Percentiles rank a stretch among this genome's conserved stretches.
Evolutionary conservation across 2,888 invertebrate genomes (phyloP).

Genomic region (Dexiosoma caninum): DNA sequence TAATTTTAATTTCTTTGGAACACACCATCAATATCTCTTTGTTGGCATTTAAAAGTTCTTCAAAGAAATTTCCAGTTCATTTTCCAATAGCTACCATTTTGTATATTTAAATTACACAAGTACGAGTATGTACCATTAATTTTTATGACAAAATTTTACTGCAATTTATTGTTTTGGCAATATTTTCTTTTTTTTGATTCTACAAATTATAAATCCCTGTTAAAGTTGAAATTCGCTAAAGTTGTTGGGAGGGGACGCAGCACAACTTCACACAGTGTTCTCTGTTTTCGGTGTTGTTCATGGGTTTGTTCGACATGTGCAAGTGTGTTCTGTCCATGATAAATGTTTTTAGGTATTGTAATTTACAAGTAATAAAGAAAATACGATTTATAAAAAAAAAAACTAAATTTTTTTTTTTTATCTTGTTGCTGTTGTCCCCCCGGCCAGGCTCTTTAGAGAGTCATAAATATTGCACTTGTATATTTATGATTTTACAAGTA

Average conservation of each 20-base stretch:
- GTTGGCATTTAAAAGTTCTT: too few species aligned
- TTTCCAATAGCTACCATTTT: too few species aligned
- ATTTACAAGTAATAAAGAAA: conserved; percentile 53
- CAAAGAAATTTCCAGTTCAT: too few species aligned
- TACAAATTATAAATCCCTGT: background rate
- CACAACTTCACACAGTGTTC: background rate
- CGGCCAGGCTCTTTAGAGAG: conserved; percentile 54
- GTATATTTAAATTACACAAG: too few species aligned
- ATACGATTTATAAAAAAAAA: too few species aligned
- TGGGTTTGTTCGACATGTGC: background rate
- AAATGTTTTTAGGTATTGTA: conserved; percentile 53
- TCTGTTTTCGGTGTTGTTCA: background rate
- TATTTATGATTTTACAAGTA: conserved; percentile 55
- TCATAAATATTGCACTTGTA: conserved; percentile 60
- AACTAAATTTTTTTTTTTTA: background rate
- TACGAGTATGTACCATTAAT: background rate
- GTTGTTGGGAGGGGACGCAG: background rate
- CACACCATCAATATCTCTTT: too few species aligned
- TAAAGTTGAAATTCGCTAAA: conserved; percentile 11
- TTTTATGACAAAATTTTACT: background rate
- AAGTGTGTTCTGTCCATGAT: conserved; percentile 43
- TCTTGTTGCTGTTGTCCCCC: background rate
- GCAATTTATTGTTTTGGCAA: background rate
- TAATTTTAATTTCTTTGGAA: too few species aligned
- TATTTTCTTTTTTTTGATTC: background rate